Conservation (phyloP, 1,140 invertebrate species). For the Geopemphigus sp. region DNA sequence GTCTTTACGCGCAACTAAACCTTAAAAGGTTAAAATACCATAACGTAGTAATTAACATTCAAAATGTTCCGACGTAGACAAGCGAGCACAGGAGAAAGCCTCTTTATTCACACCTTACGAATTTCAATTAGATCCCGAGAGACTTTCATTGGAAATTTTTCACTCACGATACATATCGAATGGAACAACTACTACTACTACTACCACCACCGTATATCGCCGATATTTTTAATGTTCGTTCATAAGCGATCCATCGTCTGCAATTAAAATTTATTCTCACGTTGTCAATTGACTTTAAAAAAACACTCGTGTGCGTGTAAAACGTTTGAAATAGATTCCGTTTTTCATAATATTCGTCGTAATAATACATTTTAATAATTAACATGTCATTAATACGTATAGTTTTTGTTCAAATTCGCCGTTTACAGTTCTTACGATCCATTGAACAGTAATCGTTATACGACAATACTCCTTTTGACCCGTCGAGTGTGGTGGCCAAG, state of each 20-base stretch:
- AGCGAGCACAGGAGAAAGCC: slow-evolving; percentile 6
- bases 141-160: slow-evolving; percentile 28
- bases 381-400: slow-evolving; percentile 30
- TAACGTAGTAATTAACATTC: slow-evolving; percentile 26
- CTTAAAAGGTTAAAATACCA: slow-evolving; percentile 16
- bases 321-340: neutral
- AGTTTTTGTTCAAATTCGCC: slow-evolving; percentile 12
- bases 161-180: neutral
- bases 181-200: neutral
- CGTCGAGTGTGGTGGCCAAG: neutral
- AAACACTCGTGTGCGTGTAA: no score
- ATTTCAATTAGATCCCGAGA: slow-evolving; percentile 26
- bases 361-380: slow-evolving; percentile 16
- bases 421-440: neutral
- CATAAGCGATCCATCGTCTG: neutral
- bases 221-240: neutral
- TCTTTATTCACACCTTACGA: neutral
- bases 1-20: slow-evolving; percentile 14
- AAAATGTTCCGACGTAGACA: neutral
- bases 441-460: slow-evolving; percentile 5
- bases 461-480: neutral
- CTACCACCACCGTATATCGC: no score
- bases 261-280: neutral
- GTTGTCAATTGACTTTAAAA: slow-evolving; percentile 1
- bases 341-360: neutral